Evolutionary conservation across 2,888 invertebrate species (phyloP).

Genomic region (Charanyca ferruginea): DNA sequence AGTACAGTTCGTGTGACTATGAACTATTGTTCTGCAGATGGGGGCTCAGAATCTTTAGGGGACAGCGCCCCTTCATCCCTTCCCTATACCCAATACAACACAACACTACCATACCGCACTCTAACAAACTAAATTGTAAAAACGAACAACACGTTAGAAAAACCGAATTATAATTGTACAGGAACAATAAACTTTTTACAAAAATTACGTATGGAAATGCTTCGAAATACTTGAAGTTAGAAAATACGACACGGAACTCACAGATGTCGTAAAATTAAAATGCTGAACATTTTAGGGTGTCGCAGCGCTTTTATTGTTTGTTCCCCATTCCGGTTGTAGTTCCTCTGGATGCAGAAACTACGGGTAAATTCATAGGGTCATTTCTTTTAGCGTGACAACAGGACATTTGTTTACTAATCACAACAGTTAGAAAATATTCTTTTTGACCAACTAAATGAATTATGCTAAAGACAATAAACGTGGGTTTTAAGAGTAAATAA

Average conservation of each 20-base stretch:
- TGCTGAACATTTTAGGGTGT: constrained; percentile 44
- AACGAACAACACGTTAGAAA: constrained; percentile 40
- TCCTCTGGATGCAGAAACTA: constrained; percentile 41
- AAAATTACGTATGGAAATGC: constrained; percentile 10
- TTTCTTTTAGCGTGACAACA: constrained; percentile 61
- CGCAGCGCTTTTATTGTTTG: constrained; percentile 47
- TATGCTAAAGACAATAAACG: constrained; percentile 40
- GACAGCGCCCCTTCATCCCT: constrained; percentile 71
- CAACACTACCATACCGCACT: constrained; percentile 64
- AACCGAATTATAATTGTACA: constrained; percentile 28
- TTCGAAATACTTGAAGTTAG: constrained; percentile 29
- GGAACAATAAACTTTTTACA: constrained; percentile 17
- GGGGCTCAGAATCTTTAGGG: constrained; percentile 87
- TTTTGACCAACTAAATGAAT: constrained; percentile 50
- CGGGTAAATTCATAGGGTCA: constrained; percentile 49
- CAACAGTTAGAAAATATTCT: constrained; percentile 36
- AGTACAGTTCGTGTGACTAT: constrained; percentile 86
- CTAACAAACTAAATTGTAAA: constrained; percentile 64
- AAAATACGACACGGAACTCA: constrained; percentile 14
- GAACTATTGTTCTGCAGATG: constrained; percentile 86
- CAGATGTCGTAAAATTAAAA: constrained; percentile 53
- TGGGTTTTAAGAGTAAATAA: constrained; percentile 12
- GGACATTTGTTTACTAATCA: constrained; percentile 50
- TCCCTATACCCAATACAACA: constrained; percentile 66
- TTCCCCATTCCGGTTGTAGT: constrained; percentile 40